Evolutionary conservation across 2,113 vertebrate species (phyloP).

Genomic region (Lagopus muta): DNA sequence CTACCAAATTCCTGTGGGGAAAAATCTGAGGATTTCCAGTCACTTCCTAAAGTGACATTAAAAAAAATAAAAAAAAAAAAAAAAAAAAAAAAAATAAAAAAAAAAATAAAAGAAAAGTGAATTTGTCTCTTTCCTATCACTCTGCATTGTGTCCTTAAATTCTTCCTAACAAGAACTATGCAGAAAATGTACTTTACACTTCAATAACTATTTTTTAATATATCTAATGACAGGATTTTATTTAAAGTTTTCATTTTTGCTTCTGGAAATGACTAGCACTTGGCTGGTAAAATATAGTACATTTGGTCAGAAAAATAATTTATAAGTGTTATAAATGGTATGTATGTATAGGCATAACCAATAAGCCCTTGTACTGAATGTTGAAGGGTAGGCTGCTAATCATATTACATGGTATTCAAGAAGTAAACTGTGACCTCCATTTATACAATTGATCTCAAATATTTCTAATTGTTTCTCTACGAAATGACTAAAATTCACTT

Average conservation of each 20-base stretch:
- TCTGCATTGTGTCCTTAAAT: background rate
- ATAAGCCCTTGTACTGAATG: background rate
- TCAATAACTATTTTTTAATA: background rate
- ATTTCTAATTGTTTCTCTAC: background rate
- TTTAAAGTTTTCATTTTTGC: background rate
- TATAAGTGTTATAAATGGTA: background rate
- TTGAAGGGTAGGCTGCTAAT: background rate
- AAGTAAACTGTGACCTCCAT: background rate
- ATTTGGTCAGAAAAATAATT: background rate
- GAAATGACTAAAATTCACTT: background rate
- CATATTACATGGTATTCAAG: background rate
- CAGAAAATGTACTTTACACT: background rate
- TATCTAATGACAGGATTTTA: background rate
- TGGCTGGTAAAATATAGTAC: background rate
- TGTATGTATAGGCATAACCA: background rate
- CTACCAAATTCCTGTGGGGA: too few species aligned
- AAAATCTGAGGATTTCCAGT: too few species aligned
- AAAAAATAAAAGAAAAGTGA: too few species aligned
- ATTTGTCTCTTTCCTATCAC: too few species aligned
- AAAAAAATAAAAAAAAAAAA: too few species aligned
- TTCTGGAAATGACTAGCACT: background rate
- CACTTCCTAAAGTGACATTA: too few species aligned
- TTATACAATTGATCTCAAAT: background rate
- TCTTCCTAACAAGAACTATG: background rate
- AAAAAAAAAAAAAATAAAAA: too few species aligned